Percentiles rank a stretch among this genome's conserved stretches.
Evolutionary conservation across 2,113 vertebrate genomes (phyloP).

Genomic region (Callopanchax toddi): DNA sequence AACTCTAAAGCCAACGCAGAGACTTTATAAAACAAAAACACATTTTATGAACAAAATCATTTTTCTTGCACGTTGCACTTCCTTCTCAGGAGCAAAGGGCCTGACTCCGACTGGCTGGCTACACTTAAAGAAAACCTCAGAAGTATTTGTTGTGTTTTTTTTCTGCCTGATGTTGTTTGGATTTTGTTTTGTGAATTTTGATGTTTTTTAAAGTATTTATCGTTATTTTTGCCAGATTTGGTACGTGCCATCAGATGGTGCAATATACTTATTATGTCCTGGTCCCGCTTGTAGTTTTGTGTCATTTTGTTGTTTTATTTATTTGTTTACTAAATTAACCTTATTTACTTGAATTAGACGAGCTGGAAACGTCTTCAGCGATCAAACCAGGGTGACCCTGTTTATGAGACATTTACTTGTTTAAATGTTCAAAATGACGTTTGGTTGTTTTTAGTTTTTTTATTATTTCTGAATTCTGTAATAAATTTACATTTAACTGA

Average conservation of each 20-base stretch:
- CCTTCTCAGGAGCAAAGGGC: constrained; percentile 67
- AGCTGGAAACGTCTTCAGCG: constrained; percentile 59
- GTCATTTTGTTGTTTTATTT: constrained; percentile 49
- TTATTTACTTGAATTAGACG: constrained; percentile 74
- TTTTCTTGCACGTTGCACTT: constrained; percentile 77
- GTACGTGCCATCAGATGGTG: constrained; percentile 72
- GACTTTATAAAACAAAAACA: constrained; percentile 15
- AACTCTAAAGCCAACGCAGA: constrained; percentile 15
- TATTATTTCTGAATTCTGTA: too few species aligned
- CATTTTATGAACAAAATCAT: constrained; percentile 35
- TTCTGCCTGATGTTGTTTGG: constrained; percentile 26
- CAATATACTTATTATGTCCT: constrained; percentile 58
- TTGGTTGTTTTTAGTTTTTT: constrained; percentile 17
- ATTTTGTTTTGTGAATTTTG: constrained; percentile 52
- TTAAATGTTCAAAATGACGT: too few species aligned
- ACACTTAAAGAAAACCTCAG: constrained; percentile 32
- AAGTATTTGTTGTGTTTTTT: constrained; percentile 44
- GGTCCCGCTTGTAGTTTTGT: constrained; percentile 32
- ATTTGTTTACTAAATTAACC: constrained; percentile 41
- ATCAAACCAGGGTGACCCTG: constrained; percentile 49
- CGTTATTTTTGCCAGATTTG: constrained; percentile 55
- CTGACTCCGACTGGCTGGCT: constrained; percentile 50
- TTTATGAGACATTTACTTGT: too few species aligned
- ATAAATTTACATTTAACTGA: too few species aligned
- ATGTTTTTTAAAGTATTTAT: constrained; percentile 56